Evolutionary conservation across 2,888 invertebrate genomes (phyloP).

Genomic region (Macrosiphum euphorbiae): DNA sequence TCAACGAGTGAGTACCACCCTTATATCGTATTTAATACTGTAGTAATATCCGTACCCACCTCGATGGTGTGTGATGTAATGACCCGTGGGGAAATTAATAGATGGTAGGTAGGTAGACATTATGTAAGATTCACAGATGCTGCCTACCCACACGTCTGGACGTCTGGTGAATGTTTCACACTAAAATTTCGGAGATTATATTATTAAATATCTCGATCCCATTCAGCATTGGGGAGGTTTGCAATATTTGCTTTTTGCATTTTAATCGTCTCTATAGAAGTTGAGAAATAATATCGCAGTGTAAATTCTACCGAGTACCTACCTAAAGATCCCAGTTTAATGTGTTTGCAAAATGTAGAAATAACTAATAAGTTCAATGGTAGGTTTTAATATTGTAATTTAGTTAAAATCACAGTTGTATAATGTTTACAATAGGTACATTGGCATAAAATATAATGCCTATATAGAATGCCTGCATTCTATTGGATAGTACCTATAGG

Average conservation of each 20-base stretch:
- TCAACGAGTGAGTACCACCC: conserved; percentile 20
- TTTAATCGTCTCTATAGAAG: neutral
- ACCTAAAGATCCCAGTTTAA: neutral
- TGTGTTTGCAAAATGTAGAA: neutral
- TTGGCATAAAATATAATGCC: neutral
- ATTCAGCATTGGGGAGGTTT: neutral
- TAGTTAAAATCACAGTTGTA: neutral
- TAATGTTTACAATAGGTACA: neutral
- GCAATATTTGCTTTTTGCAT: neutral
- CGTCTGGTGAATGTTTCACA: neutral
- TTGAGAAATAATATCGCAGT: neutral
- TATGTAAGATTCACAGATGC: neutral
- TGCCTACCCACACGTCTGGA: neutral
- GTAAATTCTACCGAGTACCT: neutral
- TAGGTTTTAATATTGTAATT: neutral
- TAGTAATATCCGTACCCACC: neutral
- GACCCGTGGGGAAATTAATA: neutral
- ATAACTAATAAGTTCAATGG: neutral
- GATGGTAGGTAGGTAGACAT: neutral
- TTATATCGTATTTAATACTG: neutral
- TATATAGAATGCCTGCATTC: conserved; percentile 14
- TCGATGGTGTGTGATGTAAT: neutral
- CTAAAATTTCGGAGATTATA: neutral
- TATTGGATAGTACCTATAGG: neutral
- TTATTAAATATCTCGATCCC: neutral